Conservation (phyloP, 2,113 vertebrate species). For the Semnornis frantzii region DNA sequence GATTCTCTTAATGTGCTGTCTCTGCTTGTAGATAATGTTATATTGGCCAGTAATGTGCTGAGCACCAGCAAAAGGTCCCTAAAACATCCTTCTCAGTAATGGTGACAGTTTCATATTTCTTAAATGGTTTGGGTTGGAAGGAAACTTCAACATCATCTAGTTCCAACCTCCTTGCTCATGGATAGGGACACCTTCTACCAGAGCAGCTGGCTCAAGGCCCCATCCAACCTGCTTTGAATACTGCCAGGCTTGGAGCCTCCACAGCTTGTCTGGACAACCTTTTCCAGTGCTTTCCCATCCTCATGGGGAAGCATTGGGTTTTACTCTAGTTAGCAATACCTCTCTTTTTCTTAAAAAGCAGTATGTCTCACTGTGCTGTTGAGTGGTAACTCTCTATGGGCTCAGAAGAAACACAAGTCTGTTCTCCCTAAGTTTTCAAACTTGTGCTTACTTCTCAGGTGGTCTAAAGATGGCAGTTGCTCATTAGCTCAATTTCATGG, state of each 20-base stretch:
- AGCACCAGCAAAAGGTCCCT: not conserved
- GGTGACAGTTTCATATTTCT: not conserved
- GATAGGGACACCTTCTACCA: too few relatives aligned
- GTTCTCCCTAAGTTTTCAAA: not conserved
- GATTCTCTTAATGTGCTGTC: not conserved
- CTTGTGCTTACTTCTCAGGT: not conserved
- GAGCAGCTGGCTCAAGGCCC: too few relatives aligned
- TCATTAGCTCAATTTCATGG: not conserved
- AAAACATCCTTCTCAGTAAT: not conserved
- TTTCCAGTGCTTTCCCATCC: too few relatives aligned
- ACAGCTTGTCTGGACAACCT: too few relatives aligned
- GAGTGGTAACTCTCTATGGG: not conserved
- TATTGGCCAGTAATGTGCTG: not conserved
- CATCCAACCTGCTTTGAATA: too few relatives aligned
- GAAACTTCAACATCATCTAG: too few relatives aligned
- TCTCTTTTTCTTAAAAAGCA: not conserved
- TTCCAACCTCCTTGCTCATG: too few relatives aligned
- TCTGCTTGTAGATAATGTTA: not conserved
- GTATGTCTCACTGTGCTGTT: not conserved
- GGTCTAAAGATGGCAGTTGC: not conserved
- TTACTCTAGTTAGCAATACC: not conserved
- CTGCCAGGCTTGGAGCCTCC: too few relatives aligned
- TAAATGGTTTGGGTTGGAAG: too few relatives aligned
- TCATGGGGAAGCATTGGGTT: not conserved
- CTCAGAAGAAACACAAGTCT: not conserved